Evolutionary conservation across 2,888 invertebrate species (phyloP).

Genomic region (Oligia strigilis): DNA sequence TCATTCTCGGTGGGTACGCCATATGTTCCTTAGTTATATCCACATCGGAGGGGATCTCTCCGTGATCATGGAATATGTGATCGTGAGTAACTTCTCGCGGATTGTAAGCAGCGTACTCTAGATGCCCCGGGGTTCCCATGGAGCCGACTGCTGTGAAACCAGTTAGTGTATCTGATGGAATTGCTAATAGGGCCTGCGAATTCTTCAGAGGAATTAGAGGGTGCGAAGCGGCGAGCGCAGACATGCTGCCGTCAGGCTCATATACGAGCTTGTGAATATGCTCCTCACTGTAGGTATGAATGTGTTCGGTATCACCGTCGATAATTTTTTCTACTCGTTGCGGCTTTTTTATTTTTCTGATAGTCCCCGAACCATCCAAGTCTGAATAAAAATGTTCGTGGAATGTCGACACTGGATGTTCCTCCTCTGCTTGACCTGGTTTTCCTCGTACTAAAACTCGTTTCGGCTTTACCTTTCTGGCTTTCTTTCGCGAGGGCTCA

Average conservation of each 20-base stretch:
- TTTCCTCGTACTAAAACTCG: slow-evolving; percentile 77
- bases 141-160: slow-evolving; percentile 78
- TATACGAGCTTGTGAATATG: slow-evolving; percentile 87
- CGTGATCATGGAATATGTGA: slow-evolving; percentile 88
- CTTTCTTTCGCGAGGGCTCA: slow-evolving; percentile 82
- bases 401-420: slow-evolving; percentile 84
- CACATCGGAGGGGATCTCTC: slow-evolving; percentile 82
- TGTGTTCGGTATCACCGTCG: slow-evolving; percentile 89
- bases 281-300: slow-evolving; percentile 89
- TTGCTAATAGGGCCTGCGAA: slow-evolving; percentile 75
- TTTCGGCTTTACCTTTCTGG: slow-evolving; percentile 83
- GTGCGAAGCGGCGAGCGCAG: slow-evolving; percentile 74
- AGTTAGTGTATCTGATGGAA: slow-evolving; percentile 76
- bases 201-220: slow-evolving; percentile 79
- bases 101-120: slow-evolving; percentile 86
- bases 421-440: slow-evolving; percentile 79
- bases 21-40: slow-evolving; percentile 81
- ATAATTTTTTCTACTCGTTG: slow-evolving; percentile 89
- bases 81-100: slow-evolving; percentile 89
- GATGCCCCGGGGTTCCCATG: slow-evolving; percentile 81
- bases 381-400: slow-evolving; percentile 89
- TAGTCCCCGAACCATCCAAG: slow-evolving; percentile 84
- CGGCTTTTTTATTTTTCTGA: slow-evolving; percentile 86
- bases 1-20: slow-evolving; percentile 80
- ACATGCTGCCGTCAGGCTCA: slow-evolving; percentile 78